A percentile compares a stretch with the other conserved stretches of the same genome.
Evolutionary conservation across 2,113 vertebrate species (phyloP).

Genomic region (Antennarius striatus): DNA sequence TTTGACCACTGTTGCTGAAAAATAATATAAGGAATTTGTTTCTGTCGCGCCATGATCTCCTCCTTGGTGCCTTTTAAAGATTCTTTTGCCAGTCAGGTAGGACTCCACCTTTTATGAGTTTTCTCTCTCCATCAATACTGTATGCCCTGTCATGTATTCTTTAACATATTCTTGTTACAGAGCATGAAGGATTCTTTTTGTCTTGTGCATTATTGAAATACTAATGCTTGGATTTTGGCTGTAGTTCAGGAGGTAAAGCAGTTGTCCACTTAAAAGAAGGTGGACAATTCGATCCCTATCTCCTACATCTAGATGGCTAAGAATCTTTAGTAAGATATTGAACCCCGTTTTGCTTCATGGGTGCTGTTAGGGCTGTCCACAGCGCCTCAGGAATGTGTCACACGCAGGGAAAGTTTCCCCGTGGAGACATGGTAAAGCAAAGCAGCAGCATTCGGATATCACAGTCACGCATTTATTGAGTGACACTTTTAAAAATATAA

Average conservation of each 20-base stretch:
- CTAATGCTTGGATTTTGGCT: too few species aligned
- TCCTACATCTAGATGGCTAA: too few species aligned
- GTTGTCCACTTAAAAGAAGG: not conserved
- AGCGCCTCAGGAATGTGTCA: too few species aligned
- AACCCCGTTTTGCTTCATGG: too few species aligned
- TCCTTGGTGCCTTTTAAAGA: constrained; percentile 58
- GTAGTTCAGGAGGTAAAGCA: not conserved
- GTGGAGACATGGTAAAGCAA: too few species aligned
- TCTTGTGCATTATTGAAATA: not conserved
- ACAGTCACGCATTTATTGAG: too few species aligned
- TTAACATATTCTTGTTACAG: not conserved
- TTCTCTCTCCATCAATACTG: not conserved
- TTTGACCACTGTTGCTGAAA: constrained; percentile 15
- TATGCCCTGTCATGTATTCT: not conserved
- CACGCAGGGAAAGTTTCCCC: too few species aligned
- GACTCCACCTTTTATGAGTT: constrained; percentile 21
- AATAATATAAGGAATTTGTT: constrained; percentile 7
- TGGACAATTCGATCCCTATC: too few species aligned
- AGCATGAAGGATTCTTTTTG: constrained; percentile 4
- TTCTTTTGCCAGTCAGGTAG: constrained; percentile 67
- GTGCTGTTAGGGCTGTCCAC: too few species aligned
- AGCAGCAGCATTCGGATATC: too few species aligned
- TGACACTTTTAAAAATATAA: too few species aligned
- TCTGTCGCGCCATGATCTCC: constrained; percentile 55
- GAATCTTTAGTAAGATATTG: too few species aligned